Evolutionary conservation across 2,113 vertebrate species (phyloP).

Genomic region (Pandion haliaetus): DNA sequence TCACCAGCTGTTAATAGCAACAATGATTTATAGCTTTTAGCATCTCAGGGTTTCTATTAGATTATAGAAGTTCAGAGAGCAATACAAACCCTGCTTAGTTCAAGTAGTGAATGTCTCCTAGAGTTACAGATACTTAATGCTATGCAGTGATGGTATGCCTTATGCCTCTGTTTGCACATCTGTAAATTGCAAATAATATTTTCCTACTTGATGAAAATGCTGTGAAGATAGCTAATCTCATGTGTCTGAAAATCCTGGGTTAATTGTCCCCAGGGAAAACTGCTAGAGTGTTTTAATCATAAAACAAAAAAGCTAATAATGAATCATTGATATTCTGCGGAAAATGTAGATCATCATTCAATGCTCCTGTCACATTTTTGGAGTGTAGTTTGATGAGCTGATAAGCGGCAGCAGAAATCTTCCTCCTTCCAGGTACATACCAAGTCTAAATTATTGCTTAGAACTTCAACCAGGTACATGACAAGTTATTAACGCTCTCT

Average conservation of each 20-base stretch:
- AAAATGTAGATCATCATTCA: neutral
- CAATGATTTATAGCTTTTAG: neutral
- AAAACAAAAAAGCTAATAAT: neutral
- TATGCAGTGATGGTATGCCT: neutral
- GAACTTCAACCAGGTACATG: neutral
- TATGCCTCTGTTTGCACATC: neutral
- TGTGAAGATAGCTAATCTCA: neutral
- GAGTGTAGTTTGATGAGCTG: neutral
- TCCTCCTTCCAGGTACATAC: neutral
- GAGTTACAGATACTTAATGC: neutral
- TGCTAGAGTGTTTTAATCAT: neutral
- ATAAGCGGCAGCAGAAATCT: neutral
- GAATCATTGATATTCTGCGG: neutral
- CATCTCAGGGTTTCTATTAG: neutral
- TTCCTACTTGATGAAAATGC: neutral
- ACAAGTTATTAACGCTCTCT: neutral
- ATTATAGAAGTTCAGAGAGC: neutral
- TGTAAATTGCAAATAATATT: neutral
- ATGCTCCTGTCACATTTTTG: neutral
- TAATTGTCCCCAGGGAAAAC: neutral
- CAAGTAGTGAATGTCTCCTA: neutral
- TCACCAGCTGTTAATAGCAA: neutral
- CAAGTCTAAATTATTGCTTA: neutral
- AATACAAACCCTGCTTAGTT: neutral
- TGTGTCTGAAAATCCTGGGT: neutral